These are phyloP conservation scores for Eristalis arbustorum DNA, from an alignment of 2,888 invertebrate genomes.

Conservation along the genomic window DNA sequence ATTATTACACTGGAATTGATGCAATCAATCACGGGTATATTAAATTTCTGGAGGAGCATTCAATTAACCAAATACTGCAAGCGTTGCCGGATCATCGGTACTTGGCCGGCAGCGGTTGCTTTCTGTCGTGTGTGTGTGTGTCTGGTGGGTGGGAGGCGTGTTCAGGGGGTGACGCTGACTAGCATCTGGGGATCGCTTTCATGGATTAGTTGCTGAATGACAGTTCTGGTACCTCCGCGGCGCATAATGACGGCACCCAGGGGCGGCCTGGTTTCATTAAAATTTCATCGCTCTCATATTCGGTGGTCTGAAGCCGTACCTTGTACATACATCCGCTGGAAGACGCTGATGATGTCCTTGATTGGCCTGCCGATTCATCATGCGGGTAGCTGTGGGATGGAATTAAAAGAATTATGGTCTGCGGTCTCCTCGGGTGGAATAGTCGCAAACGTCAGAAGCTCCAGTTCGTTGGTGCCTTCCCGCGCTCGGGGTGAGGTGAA, in stretches of 20 bases:
- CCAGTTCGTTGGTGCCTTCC: background rate
- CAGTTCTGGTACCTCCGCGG: background rate
- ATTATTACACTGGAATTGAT: slow-evolving; percentile 45
- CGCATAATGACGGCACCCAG: slow-evolving; percentile 27
- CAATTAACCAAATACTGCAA: slow-evolving; percentile 45
- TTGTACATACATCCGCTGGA: slow-evolving; percentile 21
- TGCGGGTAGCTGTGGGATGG: slow-evolving; percentile 9
- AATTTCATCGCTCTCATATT: slow-evolving; percentile 33
- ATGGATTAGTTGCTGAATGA: slow-evolving; percentile 32
- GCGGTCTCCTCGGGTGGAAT: background rate
- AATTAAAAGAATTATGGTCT: slow-evolving; percentile 29
- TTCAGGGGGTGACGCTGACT: background rate
- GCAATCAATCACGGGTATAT: slow-evolving; percentile 60
- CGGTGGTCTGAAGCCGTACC: slow-evolving; percentile 11
- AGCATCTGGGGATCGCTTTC: background rate
- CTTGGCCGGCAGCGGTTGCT: background rate
- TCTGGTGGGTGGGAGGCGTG: background rate
- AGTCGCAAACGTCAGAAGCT: background rate
- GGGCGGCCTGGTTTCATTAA: slow-evolving; percentile 41
- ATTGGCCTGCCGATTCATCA: slow-evolving; percentile 7
- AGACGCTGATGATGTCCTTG: slow-evolving; percentile 5
- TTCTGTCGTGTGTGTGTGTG: background rate
- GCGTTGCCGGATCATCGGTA: background rate
- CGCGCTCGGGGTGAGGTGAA: background rate
- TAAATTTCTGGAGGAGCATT: slow-evolving; percentile 47